These are phyloP conservation scores for Chloromyia formosa DNA, from an alignment of 2,888 invertebrate species.

Conservation along the genomic window DNA sequence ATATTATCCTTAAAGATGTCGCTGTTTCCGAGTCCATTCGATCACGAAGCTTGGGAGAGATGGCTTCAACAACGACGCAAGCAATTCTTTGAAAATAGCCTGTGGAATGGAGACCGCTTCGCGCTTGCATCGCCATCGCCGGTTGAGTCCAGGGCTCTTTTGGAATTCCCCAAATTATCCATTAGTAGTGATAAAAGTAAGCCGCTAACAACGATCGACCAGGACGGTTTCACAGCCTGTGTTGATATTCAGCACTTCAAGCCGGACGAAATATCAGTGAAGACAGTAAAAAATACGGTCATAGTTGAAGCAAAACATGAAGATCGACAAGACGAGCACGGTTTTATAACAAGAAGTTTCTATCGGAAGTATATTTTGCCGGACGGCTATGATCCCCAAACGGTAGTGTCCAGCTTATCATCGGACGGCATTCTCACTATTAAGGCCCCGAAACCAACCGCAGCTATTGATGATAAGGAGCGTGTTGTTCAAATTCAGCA, in stretches of 20 bases:
- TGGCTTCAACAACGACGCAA: slow-evolving; percentile 31
- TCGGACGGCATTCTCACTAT: slow-evolving; percentile 77
- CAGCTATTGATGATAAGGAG: slow-evolving; percentile 57
- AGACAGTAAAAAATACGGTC: slow-evolving; percentile 76
- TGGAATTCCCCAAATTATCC: slow-evolving; percentile 23
- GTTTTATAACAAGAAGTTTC: slow-evolving; percentile 78
- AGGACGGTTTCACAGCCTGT: slow-evolving; percentile 75
- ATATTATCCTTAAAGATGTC: slow-evolving; percentile 22
- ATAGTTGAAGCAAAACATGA: slow-evolving; percentile 80
- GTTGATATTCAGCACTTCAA: slow-evolving; percentile 81
- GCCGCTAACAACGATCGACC: slow-evolving; percentile 61
- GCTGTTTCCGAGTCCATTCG: slow-evolving; percentile 25
- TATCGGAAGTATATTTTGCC: slow-evolving; percentile 78
- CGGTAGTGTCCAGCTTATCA: slow-evolving; percentile 77
- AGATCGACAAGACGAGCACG: slow-evolving; percentile 75
- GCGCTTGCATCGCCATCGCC: slow-evolving; percentile 16
- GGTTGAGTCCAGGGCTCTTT: slow-evolving; percentile 11
- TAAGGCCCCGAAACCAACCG: slow-evolving; percentile 69
- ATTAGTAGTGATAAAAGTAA: not conserved
- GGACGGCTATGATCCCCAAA: slow-evolving; percentile 76
- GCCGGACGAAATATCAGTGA: slow-evolving; percentile 81
- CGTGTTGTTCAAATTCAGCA: slow-evolving; percentile 69
- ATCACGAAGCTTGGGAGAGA: slow-evolving; percentile 22
- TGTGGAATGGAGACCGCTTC: slow-evolving; percentile 13
- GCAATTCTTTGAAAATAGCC: slow-evolving; percentile 19